Evolutionary conservation across 2,797 vertebrate species (phyloP).

Genomic region (Sebastes baramenuke): DNA sequence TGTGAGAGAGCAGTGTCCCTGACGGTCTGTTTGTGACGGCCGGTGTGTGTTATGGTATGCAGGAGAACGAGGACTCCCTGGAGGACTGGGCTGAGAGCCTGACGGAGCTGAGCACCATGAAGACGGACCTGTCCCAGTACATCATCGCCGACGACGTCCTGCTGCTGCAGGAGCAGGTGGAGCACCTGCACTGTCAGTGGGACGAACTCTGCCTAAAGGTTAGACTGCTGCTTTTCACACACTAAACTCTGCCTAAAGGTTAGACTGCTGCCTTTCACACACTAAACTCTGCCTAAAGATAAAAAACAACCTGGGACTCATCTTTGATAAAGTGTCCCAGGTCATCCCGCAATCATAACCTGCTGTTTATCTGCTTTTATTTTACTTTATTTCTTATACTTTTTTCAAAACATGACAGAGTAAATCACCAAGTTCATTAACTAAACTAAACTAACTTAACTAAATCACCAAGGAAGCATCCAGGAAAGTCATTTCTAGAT

Average conservation of each 20-base stretch:
- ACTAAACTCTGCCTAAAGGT: no score
- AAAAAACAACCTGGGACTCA: not conserved
- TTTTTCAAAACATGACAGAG: not conserved
- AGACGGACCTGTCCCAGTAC: conserved; percentile 86
- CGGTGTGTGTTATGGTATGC: conserved; percentile 85
- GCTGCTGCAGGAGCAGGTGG: conserved; percentile 89
- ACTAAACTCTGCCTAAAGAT: not conserved
- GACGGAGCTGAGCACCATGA: conserved; percentile 86
- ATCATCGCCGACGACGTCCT: conserved; percentile 86
- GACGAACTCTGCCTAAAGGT: conserved; percentile 93
- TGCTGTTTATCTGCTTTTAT: not conserved
- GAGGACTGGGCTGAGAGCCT: conserved; percentile 88
- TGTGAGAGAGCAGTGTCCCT: conserved; percentile 23
- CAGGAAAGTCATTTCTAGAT: not conserved
- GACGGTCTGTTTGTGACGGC: conserved; percentile 33
- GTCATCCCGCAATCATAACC: not conserved
- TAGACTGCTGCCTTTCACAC: not conserved
- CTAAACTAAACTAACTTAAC: no score
- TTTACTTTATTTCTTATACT: not conserved
- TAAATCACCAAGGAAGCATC: no score
- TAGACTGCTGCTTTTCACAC: not conserved
- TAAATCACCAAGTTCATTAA: not conserved
- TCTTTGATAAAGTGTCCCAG: not conserved
- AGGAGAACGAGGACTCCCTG: conserved; percentile 91
- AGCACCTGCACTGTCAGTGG: conserved; percentile 91